A percentile compares a stretch with the other conserved stretches of the same genome.
Conservation (phyloP, 1,140 invertebrate genomes). For the Drosophila nigrodunni region DNA sequence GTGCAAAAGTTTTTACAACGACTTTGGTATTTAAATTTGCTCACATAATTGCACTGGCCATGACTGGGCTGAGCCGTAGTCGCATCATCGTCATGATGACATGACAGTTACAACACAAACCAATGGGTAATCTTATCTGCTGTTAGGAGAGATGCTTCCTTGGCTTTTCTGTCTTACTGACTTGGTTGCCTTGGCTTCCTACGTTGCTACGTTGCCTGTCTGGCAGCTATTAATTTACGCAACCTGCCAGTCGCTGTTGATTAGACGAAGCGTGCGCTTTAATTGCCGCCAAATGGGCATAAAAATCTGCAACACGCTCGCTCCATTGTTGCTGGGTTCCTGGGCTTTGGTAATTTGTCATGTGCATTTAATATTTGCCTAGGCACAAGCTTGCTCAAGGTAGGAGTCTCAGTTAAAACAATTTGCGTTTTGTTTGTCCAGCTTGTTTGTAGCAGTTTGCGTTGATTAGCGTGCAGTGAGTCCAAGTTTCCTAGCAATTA, state of each 20-base stretch:
- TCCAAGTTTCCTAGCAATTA: constrained; percentile 62
- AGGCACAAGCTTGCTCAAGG: constrained; percentile 19
- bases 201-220: constrained; percentile 51
- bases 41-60: constrained; percentile 75
- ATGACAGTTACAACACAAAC: constrained; percentile 78
- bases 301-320: constrained; percentile 67
- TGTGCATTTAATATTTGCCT: constrained; percentile 78
- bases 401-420: constrained; percentile 52
- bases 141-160: constrained; percentile 7
- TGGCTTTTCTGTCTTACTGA: constrained; percentile 4
- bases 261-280: constrained; percentile 81
- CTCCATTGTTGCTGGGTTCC: constrained; percentile 38
- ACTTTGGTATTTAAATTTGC: constrained; percentile 77
- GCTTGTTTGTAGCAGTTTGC: constrained; percentile 81
- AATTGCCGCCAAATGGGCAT: constrained; percentile 78
- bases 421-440: constrained; percentile 81
- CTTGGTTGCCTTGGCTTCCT: background rate
- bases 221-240: constrained; percentile 80
- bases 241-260: constrained; percentile 78
- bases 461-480: constrained; percentile 71
- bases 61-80: constrained; percentile 54
- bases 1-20: background rate
- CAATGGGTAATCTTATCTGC: constrained; percentile 54
- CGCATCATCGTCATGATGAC: constrained; percentile 78
- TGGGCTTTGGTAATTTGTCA: constrained; percentile 65